phyloP scores from a whole-genome alignment of 1,140 invertebrate genomes.

The Caerostris extrusa region DNA sequence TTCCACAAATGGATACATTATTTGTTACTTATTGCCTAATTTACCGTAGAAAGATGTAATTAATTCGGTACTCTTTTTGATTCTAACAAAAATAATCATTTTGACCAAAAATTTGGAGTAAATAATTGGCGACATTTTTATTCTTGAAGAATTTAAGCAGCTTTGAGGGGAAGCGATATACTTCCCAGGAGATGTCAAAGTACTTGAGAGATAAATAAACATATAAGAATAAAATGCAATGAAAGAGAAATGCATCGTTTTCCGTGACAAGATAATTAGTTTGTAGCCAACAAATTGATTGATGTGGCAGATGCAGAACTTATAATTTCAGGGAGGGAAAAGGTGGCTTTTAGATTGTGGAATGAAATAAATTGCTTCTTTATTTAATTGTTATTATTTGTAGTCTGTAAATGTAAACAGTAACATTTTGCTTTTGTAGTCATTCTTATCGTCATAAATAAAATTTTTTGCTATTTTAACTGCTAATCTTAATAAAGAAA shows the following conservation, averaged over 20 bases:
- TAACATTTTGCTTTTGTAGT: too few relatives aligned
- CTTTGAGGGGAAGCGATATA: not conserved
- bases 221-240: not conserved
- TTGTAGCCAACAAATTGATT: not conserved
- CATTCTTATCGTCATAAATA: too few relatives aligned
- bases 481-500: too few relatives aligned
- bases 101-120: not conserved
- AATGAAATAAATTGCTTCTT: too few relatives aligned
- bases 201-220: not conserved
- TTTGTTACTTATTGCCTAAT: not conserved
- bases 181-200: slow-evolving; percentile 5
- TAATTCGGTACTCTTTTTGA: not conserved
- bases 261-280: slow-evolving; percentile 25
- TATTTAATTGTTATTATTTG: too few relatives aligned
- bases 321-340: too few relatives aligned
- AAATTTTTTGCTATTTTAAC: too few relatives aligned
- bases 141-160: not conserved
- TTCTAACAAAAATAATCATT: not conserved
- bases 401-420: too few relatives aligned
- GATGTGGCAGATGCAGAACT: too few relatives aligned
- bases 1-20: not conserved
- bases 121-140: not conserved
- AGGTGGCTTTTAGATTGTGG: too few relatives aligned
- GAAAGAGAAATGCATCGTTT: slow-evolving; percentile 10
- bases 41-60: not conserved